These are phyloP conservation scores for Calameuta idolon DNA, from an alignment of 2,888 invertebrate genomes.

Conservation along the genomic window DNA sequence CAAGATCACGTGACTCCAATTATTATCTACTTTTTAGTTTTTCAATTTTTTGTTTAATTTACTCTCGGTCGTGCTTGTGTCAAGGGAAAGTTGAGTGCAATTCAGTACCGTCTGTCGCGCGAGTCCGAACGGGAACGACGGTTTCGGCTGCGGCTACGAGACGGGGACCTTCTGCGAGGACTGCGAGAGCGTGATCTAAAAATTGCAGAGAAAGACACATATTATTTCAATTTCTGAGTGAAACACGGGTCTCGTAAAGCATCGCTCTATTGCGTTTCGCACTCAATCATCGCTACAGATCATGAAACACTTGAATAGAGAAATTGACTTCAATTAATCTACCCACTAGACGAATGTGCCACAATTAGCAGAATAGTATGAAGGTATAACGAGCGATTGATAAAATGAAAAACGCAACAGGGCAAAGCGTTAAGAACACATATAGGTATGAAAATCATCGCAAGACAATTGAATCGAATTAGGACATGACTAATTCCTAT, in stretches of 20 bases:
- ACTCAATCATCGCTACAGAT: not conserved
- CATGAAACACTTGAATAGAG: not conserved
- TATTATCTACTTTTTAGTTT: not conserved
- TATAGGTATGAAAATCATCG: slow-evolving; percentile 57
- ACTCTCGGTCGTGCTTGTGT: not conserved
- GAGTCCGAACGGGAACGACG: slow-evolving; percentile 65
- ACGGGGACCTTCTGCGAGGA: slow-evolving; percentile 61
- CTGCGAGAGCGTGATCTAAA: slow-evolving; percentile 65
- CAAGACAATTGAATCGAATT: slow-evolving; percentile 56
- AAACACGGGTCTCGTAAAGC: slow-evolving; percentile 1
- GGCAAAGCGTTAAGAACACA: slow-evolving; percentile 27
- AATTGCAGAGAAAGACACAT: slow-evolving; percentile 36
- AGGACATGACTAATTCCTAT: slow-evolving; percentile 56
- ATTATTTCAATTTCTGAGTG: slow-evolving; percentile 18
- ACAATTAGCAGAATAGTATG: not conserved
- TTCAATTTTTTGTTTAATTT: not conserved
- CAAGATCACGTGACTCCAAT: not conserved
- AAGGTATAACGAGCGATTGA: not conserved
- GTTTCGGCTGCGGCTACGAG: slow-evolving; percentile 64
- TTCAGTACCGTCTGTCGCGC: slow-evolving; percentile 63
- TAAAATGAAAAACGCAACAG: not conserved
- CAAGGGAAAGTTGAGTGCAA: slow-evolving; percentile 13
- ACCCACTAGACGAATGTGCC: not conserved
- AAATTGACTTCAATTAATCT: not conserved
- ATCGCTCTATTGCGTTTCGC: slow-evolving; percentile 5